These are phyloP conservation scores for Hermodice carunculata DNA, from an alignment of 2,888 invertebrate genomes.

Conservation along the genomic window DNA sequence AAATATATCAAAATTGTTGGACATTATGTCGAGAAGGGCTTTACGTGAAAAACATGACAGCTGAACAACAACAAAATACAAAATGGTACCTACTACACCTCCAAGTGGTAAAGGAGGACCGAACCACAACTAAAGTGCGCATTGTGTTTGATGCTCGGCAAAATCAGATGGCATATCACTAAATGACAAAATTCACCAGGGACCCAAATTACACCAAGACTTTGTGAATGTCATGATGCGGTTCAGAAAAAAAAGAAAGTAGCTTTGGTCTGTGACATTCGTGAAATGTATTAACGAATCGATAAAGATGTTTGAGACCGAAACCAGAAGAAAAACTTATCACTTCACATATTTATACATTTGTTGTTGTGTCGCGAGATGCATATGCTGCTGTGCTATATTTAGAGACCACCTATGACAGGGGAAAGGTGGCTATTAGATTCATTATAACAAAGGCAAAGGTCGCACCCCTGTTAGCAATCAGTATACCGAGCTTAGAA, in stretches of 20 bases:
- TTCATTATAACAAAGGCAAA: slow-evolving; percentile 11
- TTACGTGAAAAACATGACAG: no score
- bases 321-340: neutral
- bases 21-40: no score
- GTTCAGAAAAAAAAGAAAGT: slow-evolving; percentile 20
- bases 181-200: slow-evolving; percentile 14
- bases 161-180: no score
- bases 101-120: no score
- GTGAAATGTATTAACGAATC: slow-evolving; percentile 26
- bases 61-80: no score
- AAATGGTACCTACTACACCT: no score
- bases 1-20: no score
- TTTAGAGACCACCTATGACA: neutral
- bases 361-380: slow-evolving; percentile 23
- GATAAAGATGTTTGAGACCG: slow-evolving; percentile 6
- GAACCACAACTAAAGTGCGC: no score
- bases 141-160: slow-evolving; percentile 26
- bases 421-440: neutral
- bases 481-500: slow-evolving; percentile 22
- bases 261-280: slow-evolving; percentile 28
- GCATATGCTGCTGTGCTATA: slow-evolving; percentile 21
- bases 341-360: slow-evolving; percentile 1
- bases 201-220: no score
- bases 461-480: slow-evolving; percentile 19
- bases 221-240: slow-evolving; percentile 15